Evolutionary conservation across 2,888 invertebrate species (phyloP).

Genomic region (Steinernema scapterisci): DNA sequence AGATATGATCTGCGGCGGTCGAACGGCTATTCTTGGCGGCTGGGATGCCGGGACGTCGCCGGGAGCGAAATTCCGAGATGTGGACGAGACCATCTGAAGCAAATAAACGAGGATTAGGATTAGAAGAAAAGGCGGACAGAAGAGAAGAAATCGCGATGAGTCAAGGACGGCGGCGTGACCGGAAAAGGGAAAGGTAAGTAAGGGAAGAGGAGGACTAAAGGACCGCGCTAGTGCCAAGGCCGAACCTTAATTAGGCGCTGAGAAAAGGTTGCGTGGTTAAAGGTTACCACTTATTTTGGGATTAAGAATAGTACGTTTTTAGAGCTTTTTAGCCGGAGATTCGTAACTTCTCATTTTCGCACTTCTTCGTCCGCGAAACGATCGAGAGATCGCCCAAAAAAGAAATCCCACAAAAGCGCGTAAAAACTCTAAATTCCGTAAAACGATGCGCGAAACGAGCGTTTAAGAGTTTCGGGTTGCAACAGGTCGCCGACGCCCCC

Average conservation of each 20-base stretch:
- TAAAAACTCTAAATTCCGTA: neutral
- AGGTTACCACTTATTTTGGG: too few relatives aligned
- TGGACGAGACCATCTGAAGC: constrained; percentile 14
- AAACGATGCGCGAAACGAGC: constrained; percentile 17
- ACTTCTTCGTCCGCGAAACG: too few relatives aligned
- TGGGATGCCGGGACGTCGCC: neutral
- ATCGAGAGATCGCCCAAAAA: neutral
- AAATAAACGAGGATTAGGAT: neutral
- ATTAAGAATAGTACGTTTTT: too few relatives aligned
- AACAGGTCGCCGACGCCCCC: constrained; percentile 5
- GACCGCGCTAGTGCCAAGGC: constrained; percentile 5
- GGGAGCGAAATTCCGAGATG: constrained; percentile 1
- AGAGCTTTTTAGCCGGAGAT: too few relatives aligned
- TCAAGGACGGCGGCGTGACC: constrained; percentile 19
- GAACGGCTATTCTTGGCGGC: constrained; percentile 18
- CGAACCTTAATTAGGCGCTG: constrained; percentile 19
- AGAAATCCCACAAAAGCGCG: neutral
- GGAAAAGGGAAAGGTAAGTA: neutral
- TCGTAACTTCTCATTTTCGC: too few relatives aligned
- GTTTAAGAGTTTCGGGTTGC: constrained; percentile 18
- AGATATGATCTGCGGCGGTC: constrained; percentile 22
- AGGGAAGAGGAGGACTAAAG: neutral
- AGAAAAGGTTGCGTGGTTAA: neutral
- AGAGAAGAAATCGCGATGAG: neutral
- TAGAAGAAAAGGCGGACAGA: neutral